These are phyloP conservation scores for Notothenia rossii DNA, from an alignment of 2,113 vertebrate genomes.

Conservation along the genomic window DNA sequence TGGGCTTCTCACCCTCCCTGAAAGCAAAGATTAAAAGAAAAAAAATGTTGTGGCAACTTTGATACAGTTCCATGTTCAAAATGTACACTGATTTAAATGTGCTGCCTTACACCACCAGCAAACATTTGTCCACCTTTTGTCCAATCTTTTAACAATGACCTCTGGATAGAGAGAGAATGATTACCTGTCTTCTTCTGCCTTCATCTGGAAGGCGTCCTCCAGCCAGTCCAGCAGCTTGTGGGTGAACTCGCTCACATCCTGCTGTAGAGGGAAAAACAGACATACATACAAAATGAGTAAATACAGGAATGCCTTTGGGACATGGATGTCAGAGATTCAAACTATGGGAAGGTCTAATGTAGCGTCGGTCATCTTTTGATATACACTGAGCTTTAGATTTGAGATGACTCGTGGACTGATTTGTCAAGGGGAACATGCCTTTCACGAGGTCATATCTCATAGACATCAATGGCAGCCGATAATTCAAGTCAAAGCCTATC, in stretches of 20 bases:
- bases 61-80: not conserved
- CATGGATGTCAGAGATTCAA: not conserved
- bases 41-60: not conserved
- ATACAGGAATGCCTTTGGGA: conserved; percentile 5
- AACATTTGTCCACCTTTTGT: not conserved
- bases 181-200: conserved; percentile 93
- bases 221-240: conserved; percentile 98
- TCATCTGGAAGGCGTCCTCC: conserved; percentile 98
- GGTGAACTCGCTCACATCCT: conserved; percentile 99
- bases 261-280: conserved; percentile 83
- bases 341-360: conserved; percentile 24
- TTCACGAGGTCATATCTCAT: not conserved
- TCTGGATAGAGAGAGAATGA: not conserved
- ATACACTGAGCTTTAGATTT: conserved; percentile 2
- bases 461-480: conserved; percentile 40
- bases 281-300: conserved; percentile 17
- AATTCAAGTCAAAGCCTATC: conserved; percentile 66
- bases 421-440: conserved; percentile 35
- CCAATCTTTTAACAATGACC: not conserved
- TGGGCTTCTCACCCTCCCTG: conserved; percentile 97
- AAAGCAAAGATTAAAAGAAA: conserved; percentile 28
- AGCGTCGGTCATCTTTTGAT: conserved; percentile 27
- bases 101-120: not conserved
- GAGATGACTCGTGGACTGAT: conserved; percentile 8
- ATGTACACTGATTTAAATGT: not conserved